Percentiles rank a stretch among this genome's conserved stretches.
Conservation (phyloP, 2,113 vertebrate genomes). For the Stigmatopora argus region DNA sequence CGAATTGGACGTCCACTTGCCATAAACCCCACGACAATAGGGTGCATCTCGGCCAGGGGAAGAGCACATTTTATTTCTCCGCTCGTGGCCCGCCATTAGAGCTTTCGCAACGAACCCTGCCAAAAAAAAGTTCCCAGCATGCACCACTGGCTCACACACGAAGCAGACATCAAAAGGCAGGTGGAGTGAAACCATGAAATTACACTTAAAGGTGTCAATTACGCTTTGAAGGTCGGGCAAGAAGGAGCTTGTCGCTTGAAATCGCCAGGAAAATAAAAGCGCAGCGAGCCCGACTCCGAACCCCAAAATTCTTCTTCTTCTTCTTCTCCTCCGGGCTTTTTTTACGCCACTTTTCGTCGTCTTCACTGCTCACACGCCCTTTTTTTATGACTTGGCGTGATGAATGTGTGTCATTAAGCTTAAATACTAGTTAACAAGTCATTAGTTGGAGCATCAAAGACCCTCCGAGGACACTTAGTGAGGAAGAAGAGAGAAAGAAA, state of each 20-base stretch:
- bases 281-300: slow-evolving; percentile 26
- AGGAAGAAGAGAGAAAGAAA: not conserved
- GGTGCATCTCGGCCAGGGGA: not conserved
- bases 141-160: not conserved
- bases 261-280: slow-evolving; percentile 69
- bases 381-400: not conserved
- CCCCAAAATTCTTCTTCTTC: not conserved
- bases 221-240: slow-evolving; percentile 80
- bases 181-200: slow-evolving; percentile 79
- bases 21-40: not conserved
- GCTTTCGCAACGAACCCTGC: slow-evolving; percentile 25
- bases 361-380: not conserved
- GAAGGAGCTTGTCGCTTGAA: slow-evolving; percentile 74
- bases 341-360: slow-evolving; percentile 7
- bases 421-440: slow-evolving; percentile 20
- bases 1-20: no score
- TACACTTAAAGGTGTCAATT: slow-evolving; percentile 80
- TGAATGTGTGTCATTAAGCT: slow-evolving; percentile 23
- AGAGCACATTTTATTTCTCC: no score
- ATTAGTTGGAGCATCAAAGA: slow-evolving; percentile 20
- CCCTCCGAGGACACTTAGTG: not conserved
- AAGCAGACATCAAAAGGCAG: slow-evolving; percentile 75
- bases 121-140: slow-evolving; percentile 30
- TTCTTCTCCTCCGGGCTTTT: slow-evolving; percentile 23
- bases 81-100: not conserved